Evolutionary conservation across 2,113 vertebrate species (phyloP).

Genomic region (Pipra filicauda): DNA sequence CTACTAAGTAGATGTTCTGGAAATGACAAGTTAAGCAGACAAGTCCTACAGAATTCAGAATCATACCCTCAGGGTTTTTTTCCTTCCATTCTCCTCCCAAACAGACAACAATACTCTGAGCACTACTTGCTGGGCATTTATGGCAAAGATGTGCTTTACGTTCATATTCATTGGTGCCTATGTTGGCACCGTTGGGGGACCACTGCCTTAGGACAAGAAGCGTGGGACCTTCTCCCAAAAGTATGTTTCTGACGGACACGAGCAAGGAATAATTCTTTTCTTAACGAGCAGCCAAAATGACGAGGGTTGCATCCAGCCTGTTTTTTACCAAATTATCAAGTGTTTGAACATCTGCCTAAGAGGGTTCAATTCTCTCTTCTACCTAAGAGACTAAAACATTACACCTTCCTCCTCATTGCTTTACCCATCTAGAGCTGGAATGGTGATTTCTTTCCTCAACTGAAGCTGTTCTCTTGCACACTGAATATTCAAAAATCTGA

Average conservation of each 20-base stretch:
- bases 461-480: background rate
- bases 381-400: background rate
- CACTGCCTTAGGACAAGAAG: background rate
- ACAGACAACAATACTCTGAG: background rate
- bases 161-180: background rate
- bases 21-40: background rate
- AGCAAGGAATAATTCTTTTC: background rate
- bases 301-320: background rate
- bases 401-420: background rate
- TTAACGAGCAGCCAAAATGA: background rate
- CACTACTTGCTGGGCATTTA: background rate
- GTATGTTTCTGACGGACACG: background rate
- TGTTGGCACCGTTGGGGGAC: background rate
- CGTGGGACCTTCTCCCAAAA: background rate
- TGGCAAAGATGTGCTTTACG: background rate
- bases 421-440: background rate
- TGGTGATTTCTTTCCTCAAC: background rate
- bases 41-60: background rate
- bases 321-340: background rate
- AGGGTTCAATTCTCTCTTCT: background rate
- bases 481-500: background rate
- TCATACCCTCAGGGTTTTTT: fast-evolving
- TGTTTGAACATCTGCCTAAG: background rate
- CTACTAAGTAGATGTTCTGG: background rate
- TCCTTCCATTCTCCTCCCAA: background rate